These are phyloP conservation scores for Ptychodera flava DNA, from an alignment of 35 echinoderm and acorn worm species.

Conservation along the genomic window DNA sequence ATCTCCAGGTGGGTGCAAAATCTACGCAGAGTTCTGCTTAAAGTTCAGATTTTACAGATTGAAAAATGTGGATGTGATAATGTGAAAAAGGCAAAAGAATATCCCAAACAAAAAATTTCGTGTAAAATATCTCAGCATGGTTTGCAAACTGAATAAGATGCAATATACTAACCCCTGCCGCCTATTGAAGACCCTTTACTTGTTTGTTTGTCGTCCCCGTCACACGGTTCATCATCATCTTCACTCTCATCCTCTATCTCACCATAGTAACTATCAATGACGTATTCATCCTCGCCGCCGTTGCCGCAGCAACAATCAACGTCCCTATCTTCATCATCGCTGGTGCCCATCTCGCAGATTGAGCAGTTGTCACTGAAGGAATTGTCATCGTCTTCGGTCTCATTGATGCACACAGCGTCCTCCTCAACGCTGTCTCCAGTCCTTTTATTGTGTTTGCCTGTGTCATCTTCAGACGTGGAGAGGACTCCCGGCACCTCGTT, in stretches of 20 bases:
- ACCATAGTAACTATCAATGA: not conserved
- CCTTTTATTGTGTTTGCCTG: too few species aligned
- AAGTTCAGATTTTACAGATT: too few species aligned
- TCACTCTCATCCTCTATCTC: not conserved
- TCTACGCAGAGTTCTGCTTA: too few species aligned
- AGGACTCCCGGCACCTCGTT: too few species aligned
- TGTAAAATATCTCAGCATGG: too few species aligned
- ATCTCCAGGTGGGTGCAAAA: too few species aligned
- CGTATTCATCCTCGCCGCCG: not conserved
- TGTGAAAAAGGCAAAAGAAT: too few species aligned
- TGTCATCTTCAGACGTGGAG: too few species aligned
- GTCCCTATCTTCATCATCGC: not conserved
- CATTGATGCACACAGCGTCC: not conserved
- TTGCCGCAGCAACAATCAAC: not conserved
- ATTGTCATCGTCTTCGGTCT: not conserved
- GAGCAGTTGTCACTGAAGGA: not conserved
- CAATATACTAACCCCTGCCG: too few species aligned
- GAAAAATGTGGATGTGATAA: too few species aligned
- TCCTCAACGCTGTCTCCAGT: not conserved
- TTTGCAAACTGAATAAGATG: too few species aligned
- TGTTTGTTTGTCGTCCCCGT: not conserved
- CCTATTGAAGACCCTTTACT: not conserved
- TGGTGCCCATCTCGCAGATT: not conserved
- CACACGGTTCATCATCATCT: not conserved
- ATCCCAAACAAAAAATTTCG: too few species aligned